Evolutionary conservation across 2,113 vertebrate species (phyloP).

Genomic region (Ovis canadensis): DNA sequence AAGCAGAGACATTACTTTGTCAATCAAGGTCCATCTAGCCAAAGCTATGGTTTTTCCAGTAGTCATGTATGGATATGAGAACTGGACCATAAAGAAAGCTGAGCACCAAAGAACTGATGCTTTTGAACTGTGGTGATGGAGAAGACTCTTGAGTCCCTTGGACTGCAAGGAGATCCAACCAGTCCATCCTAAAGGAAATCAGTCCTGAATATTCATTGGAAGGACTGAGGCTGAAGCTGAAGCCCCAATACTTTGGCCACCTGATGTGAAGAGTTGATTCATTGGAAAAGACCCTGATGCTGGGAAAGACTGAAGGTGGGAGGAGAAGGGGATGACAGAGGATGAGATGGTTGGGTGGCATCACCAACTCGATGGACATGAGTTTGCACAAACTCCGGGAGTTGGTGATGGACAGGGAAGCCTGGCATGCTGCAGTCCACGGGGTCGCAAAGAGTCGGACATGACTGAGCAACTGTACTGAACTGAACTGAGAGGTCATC

Average conservation of each 20-base stretch:
- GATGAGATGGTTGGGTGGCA: background rate
- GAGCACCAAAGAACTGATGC: background rate
- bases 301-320: background rate
- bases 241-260: background rate
- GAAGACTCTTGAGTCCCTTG: background rate
- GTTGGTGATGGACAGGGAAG: background rate
- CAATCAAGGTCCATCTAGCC: background rate
- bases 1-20: background rate
- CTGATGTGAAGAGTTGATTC: fast-evolving
- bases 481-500: background rate
- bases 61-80: background rate
- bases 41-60: background rate
- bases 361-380: background rate
- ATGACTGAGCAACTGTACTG: background rate
- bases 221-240: background rate
- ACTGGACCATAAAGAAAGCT: background rate
- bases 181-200: background rate
- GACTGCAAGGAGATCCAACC: background rate
- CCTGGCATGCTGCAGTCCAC: background rate
- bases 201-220: background rate
- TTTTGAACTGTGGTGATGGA: background rate
- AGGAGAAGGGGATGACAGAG: background rate
- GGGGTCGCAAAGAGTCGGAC: background rate
- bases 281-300: background rate
- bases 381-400: fast-evolving